Evolutionary conservation across 2,797 vertebrate genomes (phyloP).

Genomic region (Xiphophorus birchmanni): DNA sequence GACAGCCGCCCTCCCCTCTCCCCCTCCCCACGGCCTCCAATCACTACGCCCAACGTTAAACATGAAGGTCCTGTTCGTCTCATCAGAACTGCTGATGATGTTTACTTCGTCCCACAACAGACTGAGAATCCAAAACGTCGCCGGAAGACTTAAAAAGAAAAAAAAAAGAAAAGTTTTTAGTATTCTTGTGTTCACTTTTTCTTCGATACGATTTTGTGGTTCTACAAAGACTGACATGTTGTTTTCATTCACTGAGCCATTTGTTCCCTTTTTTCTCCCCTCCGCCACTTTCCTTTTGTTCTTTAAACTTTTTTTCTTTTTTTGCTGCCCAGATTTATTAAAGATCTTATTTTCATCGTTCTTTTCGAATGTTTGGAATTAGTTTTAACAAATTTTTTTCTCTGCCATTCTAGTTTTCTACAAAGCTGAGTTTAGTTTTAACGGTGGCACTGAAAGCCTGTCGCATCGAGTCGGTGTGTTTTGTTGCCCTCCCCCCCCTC

Average conservation of each 20-base stretch:
- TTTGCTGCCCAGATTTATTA: conserved; percentile 14
- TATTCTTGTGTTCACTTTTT: conserved; percentile 33
- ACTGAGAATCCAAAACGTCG: conserved; percentile 23
- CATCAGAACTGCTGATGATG: conserved; percentile 49
- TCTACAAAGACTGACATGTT: conserved; percentile 8
- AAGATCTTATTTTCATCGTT: conserved; percentile 4
- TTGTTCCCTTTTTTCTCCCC: conserved; percentile 7
- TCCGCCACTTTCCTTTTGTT: neutral
- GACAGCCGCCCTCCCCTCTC: neutral
- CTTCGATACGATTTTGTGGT: conserved; percentile 15
- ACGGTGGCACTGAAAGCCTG: neutral
- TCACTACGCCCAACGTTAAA: conserved; percentile 17
- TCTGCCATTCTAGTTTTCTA: neutral
- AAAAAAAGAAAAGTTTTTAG: conserved; percentile 17
- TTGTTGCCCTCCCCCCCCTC: neutral
- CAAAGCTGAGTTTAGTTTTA: conserved; percentile 13
- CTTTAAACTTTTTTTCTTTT: neutral
- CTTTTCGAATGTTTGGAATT: conserved; percentile 32
- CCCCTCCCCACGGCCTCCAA: neutral
- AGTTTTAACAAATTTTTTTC: conserved; percentile 59
- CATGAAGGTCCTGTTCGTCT: conserved; percentile 68
- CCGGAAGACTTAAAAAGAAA: conserved; percentile 32
- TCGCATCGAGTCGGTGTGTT: conserved; percentile 5
- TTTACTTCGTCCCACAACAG: conserved; percentile 30
- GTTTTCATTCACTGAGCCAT: conserved; percentile 17